Evolutionary conservation across 2,797 vertebrate genomes (phyloP).

Genomic region (Synaphobranchus kaupii): DNA sequence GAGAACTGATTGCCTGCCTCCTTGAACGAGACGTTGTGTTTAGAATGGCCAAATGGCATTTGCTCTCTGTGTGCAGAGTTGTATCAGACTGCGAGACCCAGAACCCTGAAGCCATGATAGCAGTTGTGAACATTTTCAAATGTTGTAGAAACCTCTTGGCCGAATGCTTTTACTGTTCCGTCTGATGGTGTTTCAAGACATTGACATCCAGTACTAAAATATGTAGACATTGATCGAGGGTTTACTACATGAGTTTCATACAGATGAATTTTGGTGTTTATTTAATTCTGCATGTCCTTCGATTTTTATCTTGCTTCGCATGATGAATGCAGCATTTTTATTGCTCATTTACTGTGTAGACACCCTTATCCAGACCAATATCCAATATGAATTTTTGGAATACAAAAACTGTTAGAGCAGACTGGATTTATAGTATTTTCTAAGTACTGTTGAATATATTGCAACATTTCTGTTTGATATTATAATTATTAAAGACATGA

Average conservation of each 20-base stretch:
- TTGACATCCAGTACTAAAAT: conserved; percentile 33
- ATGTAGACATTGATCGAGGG: conserved; percentile 47
- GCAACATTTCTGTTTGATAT: background rate
- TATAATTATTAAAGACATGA: background rate
- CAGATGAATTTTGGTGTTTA: conserved; percentile 4
- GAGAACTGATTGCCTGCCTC: conserved; percentile 34
- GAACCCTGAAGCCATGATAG: conserved; percentile 48
- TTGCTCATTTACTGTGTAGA: background rate
- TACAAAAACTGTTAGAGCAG: background rate
- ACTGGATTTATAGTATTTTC: background rate
- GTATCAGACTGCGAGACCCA: conserved; percentile 16
- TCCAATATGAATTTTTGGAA: background rate
- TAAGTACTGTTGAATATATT: background rate
- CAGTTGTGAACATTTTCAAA: conserved; percentile 1
- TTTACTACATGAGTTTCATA: conserved; percentile 36
- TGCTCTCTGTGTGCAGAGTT: background rate
- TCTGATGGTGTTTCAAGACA: conserved; percentile 34
- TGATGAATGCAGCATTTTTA: conserved; percentile 16
- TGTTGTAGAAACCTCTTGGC: background rate
- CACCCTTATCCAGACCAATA: conserved; percentile 5
- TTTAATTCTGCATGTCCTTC: conserved; percentile 5
- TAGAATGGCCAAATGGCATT: background rate
- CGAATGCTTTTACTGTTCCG: conserved; percentile 10
- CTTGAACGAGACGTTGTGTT: conserved; percentile 29
- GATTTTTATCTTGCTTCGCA: background rate